Percentiles rank a stretch among this genome's conserved stretches.
phyloP scores from a whole-genome alignment of 2,888 invertebrate genomes.

The Conomelus anceps region DNA sequence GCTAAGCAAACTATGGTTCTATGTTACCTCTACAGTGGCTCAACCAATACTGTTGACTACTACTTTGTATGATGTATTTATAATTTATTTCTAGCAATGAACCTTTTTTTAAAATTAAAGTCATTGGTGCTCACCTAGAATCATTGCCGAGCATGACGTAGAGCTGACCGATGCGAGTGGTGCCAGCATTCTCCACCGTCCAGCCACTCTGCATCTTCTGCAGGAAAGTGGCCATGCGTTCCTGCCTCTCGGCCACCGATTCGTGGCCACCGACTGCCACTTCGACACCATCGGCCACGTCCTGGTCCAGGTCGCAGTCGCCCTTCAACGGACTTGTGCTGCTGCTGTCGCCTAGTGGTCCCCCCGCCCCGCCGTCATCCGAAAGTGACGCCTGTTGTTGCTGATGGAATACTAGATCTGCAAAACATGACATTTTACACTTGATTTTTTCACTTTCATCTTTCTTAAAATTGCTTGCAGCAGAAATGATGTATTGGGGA shows the following conservation, averaged over 20 bases:
- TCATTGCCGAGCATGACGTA: slow-evolving; percentile 67
- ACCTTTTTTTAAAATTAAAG: not conserved
- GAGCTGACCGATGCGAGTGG: slow-evolving; percentile 80
- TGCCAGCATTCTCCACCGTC: slow-evolving; percentile 67
- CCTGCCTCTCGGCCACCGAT: not conserved
- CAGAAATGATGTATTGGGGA: too few relatives aligned
- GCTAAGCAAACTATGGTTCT: too few relatives aligned
- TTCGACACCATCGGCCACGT: not conserved
- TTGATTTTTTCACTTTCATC: too few relatives aligned
- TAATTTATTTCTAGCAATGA: too few relatives aligned
- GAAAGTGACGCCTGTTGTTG: too few relatives aligned
- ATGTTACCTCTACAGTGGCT: too few relatives aligned
- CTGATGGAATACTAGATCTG: not conserved
- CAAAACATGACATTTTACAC: not conserved
- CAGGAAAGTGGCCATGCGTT: slow-evolving; percentile 33
- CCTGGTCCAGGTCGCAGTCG: not conserved
- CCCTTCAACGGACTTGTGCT: not conserved
- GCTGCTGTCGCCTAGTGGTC: too few relatives aligned
- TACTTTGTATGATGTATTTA: too few relatives aligned
- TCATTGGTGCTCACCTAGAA: not conserved
- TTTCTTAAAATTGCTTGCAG: too few relatives aligned
- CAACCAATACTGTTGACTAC: too few relatives aligned
- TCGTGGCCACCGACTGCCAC: not conserved
- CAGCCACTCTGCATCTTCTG: slow-evolving; percentile 53
- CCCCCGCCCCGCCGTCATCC: not conserved